A percentile compares a stretch with the other conserved stretches of the same genome.
Evolutionary conservation across 2,113 vertebrate genomes (phyloP).

Genomic region (Notothenia rossii): DNA sequence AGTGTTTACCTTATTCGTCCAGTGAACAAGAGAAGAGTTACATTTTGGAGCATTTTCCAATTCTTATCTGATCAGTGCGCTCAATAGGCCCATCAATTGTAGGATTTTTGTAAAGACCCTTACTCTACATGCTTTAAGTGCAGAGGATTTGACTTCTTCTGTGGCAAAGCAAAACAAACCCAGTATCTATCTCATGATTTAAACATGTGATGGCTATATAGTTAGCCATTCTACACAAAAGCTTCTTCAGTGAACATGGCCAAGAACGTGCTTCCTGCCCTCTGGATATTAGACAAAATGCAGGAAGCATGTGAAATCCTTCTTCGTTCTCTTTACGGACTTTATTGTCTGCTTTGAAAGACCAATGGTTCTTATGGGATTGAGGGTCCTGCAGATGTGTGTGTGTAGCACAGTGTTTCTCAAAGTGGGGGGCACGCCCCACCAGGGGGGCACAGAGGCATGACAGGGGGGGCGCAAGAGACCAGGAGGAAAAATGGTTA

Average conservation of each 20-base stretch:
- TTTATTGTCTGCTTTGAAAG: slow-evolving; percentile 23
- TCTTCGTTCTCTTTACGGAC: neutral
- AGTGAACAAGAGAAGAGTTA: neutral
- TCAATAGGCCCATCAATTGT: neutral
- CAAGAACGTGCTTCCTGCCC: slow-evolving; percentile 21
- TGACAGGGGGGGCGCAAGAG: too few relatives aligned
- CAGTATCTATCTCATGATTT: slow-evolving; percentile 56
- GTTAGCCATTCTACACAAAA: slow-evolving; percentile 37
- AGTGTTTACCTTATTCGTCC: neutral
- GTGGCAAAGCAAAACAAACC: neutral
- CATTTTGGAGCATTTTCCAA: neutral
- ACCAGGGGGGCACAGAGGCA: too few relatives aligned
- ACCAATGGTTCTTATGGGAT: neutral
- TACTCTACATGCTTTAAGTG: neutral
- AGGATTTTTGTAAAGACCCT: neutral
- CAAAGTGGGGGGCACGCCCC: too few relatives aligned
- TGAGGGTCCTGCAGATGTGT: neutral
- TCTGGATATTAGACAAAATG: slow-evolving; percentile 37
- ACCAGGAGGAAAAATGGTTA: too few relatives aligned
- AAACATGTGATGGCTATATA: slow-evolving; percentile 60
- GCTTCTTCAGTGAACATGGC: slow-evolving; percentile 7
- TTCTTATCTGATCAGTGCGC: neutral
- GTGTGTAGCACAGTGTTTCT: neutral
- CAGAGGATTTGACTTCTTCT: slow-evolving; percentile 4
- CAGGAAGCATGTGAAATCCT: slow-evolving; percentile 21